Evolutionary conservation across 2,797 vertebrate species (phyloP), one percentile per base, ranked within the genome.

Genomic region (Dallia pectoralis): DNA sequence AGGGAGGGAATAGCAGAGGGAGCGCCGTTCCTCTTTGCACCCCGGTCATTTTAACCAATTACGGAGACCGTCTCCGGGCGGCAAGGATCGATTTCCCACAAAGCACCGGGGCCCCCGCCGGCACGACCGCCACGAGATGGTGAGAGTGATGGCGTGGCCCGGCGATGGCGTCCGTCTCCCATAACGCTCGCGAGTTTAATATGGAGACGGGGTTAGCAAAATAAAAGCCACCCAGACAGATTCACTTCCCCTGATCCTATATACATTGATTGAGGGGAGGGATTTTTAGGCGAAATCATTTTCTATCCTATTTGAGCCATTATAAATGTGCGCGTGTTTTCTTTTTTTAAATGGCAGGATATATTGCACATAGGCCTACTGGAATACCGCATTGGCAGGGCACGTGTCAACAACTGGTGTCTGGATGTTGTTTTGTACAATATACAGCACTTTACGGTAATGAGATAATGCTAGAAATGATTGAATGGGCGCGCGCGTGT

Each of bases 31-130:
- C 92, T 92, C 93, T 93, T 92, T 89, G 89, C 92, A 90, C 92
- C 91, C 65, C 90, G 92, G 92, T 93, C 93, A 93, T 93, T 94
- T 93, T 91, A 93, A 93, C 92, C 93, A 94, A 93, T 94, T 94
- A 94, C 89, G 90, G 91, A 92, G 92, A 91, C 91, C 88, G 89
- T 92, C 91, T 91, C 91, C 84, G 89, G 91, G 92, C 89, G 89
- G 90, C 87, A 86, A 85, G 87, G 91, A 93, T 93, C 91, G 87
- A 93, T 93, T 92, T 90, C 89, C 89, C 91, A 89, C 91, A 90
- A 90, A 91, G 88, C 88, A 88, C 89, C 90, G 88, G n/a, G n/a
- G 87, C 40, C 40, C 40, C 40, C 40, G 14, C 86, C 7, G 29
- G 30, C 30, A n/a, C 62, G 29, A 30, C 62, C 62, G 32, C 30